Evolutionary conservation across 92 coral and sea anemone genomes (phyloP).

Genomic region (Meandrina meandrites): DNA sequence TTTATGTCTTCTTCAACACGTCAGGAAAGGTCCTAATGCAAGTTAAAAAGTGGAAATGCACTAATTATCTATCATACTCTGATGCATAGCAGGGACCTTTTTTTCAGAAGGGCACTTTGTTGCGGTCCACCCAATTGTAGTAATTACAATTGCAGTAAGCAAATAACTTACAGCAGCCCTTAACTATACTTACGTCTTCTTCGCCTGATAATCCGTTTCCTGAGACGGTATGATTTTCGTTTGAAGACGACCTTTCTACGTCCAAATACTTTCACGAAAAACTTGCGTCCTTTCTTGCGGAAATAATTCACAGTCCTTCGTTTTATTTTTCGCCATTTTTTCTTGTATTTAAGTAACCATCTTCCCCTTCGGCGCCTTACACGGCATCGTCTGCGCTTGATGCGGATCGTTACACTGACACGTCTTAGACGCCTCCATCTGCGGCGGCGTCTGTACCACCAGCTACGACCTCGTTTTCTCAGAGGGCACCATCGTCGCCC

Average conservation of each 20-base stretch:
- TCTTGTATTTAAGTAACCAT: neutral
- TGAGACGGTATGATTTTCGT: conserved; percentile 16
- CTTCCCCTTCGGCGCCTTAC: conserved; percentile 10
- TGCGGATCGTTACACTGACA: neutral
- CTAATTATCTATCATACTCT: too few species aligned
- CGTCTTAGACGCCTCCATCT: neutral
- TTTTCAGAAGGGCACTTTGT: too few species aligned
- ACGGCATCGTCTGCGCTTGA: conserved; percentile 19
- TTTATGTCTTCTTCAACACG: too few species aligned
- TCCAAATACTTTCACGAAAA: neutral
- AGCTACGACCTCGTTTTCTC: neutral
- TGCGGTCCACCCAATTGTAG: neutral
- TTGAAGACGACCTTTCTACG: neutral
- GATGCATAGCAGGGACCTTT: too few species aligned
- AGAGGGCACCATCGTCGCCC: conserved; percentile 9
- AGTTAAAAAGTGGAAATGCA: too few species aligned
- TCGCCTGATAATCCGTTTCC: conserved; percentile 6
- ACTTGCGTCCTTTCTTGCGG: conserved; percentile 1
- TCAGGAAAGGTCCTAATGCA: too few species aligned
- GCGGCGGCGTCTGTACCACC: neutral
- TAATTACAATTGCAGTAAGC: too few species aligned
- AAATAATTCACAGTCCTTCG: neutral
- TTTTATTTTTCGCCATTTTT: conserved; percentile 1
- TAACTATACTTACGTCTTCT: conserved; percentile 6
- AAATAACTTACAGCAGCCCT: neutral